Evolutionary conservation across 2,113 vertebrate species (phyloP).

Genomic region (Aptenodytes patagonicus): DNA sequence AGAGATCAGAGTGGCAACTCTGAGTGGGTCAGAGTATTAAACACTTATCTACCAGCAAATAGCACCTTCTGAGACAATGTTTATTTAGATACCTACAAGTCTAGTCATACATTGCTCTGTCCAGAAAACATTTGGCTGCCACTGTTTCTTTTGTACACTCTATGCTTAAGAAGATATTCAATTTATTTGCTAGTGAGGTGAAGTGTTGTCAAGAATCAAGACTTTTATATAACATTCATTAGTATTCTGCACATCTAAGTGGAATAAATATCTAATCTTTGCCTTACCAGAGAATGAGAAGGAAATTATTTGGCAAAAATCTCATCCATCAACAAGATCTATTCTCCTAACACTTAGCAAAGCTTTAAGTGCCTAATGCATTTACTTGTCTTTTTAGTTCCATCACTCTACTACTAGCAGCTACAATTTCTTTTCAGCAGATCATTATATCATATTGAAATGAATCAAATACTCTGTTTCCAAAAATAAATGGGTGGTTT

Average conservation of each 20-base stretch:
- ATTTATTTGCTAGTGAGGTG: not conserved
- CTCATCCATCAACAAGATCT: constrained; percentile 40
- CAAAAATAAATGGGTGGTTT: not conserved
- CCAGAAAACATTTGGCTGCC: not conserved
- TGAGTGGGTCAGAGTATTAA: not conserved
- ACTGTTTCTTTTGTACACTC: not conserved
- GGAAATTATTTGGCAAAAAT: constrained; percentile 61
- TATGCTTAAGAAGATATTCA: not conserved
- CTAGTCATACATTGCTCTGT: not conserved
- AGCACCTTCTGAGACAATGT: not conserved
- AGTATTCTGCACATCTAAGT: constrained; percentile 10
- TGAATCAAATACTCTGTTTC: not conserved
- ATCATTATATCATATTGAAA: constrained; percentile 37
- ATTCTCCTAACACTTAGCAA: not conserved
- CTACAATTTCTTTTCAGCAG: constrained; percentile 38
- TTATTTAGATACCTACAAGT: not conserved
- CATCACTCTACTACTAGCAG: constrained; percentile 22
- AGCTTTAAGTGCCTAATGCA: not conserved
- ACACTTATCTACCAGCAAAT: not conserved
- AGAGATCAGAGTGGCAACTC: not conserved
- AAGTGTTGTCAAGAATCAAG: not conserved
- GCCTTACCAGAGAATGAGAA: constrained; percentile 33
- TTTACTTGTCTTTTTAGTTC: constrained; percentile 15
- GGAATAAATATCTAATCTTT: constrained; percentile 56
- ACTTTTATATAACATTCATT: not conserved